A percentile compares a stretch with the other conserved stretches of the same genome.
Conservation (phyloP, 2,888 invertebrate species). For the Neoascia interrupta region DNA sequence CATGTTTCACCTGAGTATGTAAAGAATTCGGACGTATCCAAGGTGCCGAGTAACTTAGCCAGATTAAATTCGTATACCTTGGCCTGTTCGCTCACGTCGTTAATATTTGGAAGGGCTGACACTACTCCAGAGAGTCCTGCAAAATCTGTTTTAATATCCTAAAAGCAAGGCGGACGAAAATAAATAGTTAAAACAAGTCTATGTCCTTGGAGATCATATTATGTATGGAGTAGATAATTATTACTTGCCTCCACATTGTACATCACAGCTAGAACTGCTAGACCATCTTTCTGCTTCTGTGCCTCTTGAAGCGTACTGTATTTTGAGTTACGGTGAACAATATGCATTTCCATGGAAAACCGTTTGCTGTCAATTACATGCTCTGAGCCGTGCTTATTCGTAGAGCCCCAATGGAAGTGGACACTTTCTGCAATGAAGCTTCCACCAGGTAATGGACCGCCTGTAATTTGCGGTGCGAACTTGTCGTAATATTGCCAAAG, state of each 20-base stretch:
- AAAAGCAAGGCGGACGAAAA: too few species aligned
- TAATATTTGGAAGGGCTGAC: too few species aligned
- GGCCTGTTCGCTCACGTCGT: too few species aligned
- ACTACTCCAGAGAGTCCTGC: too few species aligned
- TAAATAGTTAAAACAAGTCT: too few species aligned
- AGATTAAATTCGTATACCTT: constrained; percentile 57
- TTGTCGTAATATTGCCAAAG: constrained; percentile 24
- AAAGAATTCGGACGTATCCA: constrained; percentile 59
- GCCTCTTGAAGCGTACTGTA: constrained; percentile 66
- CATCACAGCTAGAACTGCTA: constrained; percentile 62
- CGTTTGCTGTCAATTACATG: constrained; percentile 70
- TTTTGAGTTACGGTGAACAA: constrained; percentile 70
- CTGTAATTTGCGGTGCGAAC: constrained; percentile 28
- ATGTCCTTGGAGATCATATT: too few species aligned
- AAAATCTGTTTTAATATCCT: too few species aligned
- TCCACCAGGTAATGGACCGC: constrained; percentile 54
- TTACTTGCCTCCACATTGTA: constrained; percentile 21
- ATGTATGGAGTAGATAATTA: background rate
- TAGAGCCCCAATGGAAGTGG: constrained; percentile 72
- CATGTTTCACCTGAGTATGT: constrained; percentile 54
- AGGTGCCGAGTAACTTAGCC: constrained; percentile 36
- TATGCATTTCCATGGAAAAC: constrained; percentile 70
- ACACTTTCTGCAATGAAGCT: constrained; percentile 61
- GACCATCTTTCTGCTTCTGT: constrained; percentile 58
- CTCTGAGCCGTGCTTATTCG: constrained; percentile 68